Evolutionary conservation across 2,888 invertebrate species (phyloP).

Genomic region (Patella ulyssiponensis): DNA sequence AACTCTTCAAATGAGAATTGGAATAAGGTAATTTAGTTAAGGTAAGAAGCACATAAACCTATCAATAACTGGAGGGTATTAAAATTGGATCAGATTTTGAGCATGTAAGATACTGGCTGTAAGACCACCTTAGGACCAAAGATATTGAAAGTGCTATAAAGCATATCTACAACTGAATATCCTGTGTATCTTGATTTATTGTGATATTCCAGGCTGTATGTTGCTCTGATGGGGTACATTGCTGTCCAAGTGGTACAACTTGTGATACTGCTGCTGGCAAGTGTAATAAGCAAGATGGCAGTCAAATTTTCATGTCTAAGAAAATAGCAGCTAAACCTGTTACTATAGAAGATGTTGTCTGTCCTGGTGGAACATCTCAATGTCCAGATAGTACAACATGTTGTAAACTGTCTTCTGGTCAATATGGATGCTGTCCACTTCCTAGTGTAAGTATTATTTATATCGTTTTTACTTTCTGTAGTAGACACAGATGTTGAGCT

Average conservation of each 20-base stretch:
- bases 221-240: slow-evolving; percentile 64
- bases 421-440: slow-evolving; percentile 50
- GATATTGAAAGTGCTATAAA: no score
- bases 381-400: slow-evolving; percentile 53
- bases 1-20: no score
- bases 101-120: no score
- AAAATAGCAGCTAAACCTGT: slow-evolving; percentile 13
- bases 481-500: no score
- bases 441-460: slow-evolving; percentile 32
- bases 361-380: slow-evolving; percentile 31
- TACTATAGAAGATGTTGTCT: slow-evolving; percentile 26
- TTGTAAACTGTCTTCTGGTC: slow-evolving; percentile 46
- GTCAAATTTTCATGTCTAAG: slow-evolving; percentile 9
- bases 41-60: no score
- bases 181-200: no score
- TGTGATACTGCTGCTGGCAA: slow-evolving; percentile 49
- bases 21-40: no score
- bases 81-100: no score
- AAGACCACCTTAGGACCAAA: no score
- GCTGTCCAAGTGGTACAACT: slow-evolving; percentile 59
- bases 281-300: slow-evolving; percentile 41
- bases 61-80: no score
- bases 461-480: no score
- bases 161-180: no score
- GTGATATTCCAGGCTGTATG: slow-evolving; percentile 56